Conservation (phyloP, 2,888 invertebrate genomes). For the Aromia moschata region DNA sequence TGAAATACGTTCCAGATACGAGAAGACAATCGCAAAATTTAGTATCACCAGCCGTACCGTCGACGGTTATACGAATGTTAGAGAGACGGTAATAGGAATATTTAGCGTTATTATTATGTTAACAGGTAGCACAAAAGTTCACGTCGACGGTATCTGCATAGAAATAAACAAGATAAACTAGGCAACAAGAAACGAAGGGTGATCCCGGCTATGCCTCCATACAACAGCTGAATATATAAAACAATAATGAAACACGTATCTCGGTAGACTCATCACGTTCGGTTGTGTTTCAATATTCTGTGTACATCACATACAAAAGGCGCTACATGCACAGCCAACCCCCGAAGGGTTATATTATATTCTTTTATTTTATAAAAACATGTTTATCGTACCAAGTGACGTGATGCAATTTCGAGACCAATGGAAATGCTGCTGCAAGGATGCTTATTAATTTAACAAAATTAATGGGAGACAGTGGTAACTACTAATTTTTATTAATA, state of each 20-base stretch:
- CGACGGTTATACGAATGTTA: too few species aligned
- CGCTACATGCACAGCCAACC: constrained; percentile 18
- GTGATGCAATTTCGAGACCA: too few species aligned
- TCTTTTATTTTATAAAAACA: constrained; percentile 20
- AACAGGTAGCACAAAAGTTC: constrained; percentile 13
- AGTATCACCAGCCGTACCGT: too few species aligned
- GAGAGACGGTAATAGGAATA: too few species aligned
- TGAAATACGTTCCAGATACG: too few species aligned
- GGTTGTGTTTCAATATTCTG: constrained; percentile 39
- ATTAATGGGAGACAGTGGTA: too few species aligned
- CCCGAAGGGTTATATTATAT: constrained; percentile 19
- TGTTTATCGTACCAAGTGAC: constrained; percentile 2
- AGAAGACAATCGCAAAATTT: too few species aligned
- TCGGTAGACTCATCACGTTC: constrained; percentile 40
- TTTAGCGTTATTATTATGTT: constrained; percentile 6
- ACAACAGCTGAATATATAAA: constrained; percentile 42
- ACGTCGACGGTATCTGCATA: constrained; percentile 5
- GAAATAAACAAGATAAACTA: constrained; percentile 24
- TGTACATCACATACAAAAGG: constrained; percentile 33
- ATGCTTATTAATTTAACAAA: too few species aligned
- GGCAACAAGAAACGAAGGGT: constrained; percentile 15
- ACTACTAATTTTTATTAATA: too few species aligned
- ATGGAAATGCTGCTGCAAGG: too few species aligned
- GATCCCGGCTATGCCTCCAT: constrained; percentile 17
- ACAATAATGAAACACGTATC: constrained; percentile 43